phyloP scores from a whole-genome alignment of 2,888 invertebrate species.

The Rotaria socialis region DNA sequence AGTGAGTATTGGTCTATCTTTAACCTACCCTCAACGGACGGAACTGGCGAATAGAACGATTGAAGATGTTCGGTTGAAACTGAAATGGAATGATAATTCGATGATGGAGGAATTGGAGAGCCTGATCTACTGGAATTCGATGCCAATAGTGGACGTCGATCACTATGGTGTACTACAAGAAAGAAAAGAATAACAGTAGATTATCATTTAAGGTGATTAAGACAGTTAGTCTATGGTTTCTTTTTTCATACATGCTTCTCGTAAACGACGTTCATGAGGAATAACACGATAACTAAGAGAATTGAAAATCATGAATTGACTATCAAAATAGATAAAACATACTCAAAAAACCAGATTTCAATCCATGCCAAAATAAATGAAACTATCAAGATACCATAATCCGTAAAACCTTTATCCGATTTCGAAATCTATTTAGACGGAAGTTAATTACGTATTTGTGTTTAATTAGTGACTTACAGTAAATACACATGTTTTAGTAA shows the following conservation, averaged over 20 bases:
- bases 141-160: background rate
- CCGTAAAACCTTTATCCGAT: slow-evolving; percentile 17
- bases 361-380: slow-evolving; percentile 16
- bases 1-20: no score
- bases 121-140: background rate
- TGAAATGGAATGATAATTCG: background rate
- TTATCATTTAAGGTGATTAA: background rate
- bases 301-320: background rate
- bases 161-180: background rate
- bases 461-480: background rate
- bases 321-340: background rate
- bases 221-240: background rate
- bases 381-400: background rate
- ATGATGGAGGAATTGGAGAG: background rate
- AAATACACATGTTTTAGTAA: slow-evolving; percentile 21
- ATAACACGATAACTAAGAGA: background rate
- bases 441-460: background rate
- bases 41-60: slow-evolving; percentile 6
- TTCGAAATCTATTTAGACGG: background rate
- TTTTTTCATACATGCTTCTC: background rate
- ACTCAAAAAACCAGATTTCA: slow-evolving; percentile 36
- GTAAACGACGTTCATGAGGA: slow-evolving; percentile 13
- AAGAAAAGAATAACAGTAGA: background rate
- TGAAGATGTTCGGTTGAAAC: background rate
- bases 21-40: background rate